phyloP scores from a whole-genome alignment of 2,113 vertebrate genomes.

The Empidonax traillii region DNA sequence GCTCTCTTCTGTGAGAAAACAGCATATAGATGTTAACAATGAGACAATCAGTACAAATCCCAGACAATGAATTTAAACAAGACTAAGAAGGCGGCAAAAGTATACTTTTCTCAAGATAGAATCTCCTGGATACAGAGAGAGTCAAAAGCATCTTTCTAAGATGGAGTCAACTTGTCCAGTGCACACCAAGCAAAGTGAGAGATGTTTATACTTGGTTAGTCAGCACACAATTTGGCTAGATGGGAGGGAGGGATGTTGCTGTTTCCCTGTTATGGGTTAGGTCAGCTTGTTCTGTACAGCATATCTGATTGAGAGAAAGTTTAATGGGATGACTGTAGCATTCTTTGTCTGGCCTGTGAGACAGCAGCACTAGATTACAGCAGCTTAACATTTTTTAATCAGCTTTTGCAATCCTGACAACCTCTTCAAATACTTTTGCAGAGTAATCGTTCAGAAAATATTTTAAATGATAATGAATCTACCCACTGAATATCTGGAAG shows the following conservation, averaged over 20 bases:
- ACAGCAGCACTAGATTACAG: background rate
- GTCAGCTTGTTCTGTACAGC: background rate
- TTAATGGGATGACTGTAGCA: background rate
- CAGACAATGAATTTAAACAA: background rate
- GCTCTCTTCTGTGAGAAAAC: background rate
- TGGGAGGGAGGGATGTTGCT: background rate
- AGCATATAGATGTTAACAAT: background rate
- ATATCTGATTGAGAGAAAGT: background rate
- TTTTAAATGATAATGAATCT: background rate
- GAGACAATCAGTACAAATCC: background rate
- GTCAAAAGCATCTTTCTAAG: background rate
- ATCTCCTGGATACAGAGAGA: background rate
- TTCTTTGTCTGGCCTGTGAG: background rate
- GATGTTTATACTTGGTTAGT: background rate
- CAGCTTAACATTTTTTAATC: background rate
- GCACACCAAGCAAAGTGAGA: fast-evolving
- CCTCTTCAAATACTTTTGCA: background rate
- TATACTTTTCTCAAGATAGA: background rate
- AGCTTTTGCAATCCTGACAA: background rate
- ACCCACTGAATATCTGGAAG: background rate
- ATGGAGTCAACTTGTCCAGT: background rate
- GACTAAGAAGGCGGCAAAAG: background rate
- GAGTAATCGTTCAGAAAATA: background rate
- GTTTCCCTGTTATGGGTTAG: background rate
- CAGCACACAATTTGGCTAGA: background rate